Evolutionary conservation across 1,140 invertebrate species (phyloP), one percentile per base, ranked within the genome.

Genomic region (Ostrea denselamellosa): DNA sequence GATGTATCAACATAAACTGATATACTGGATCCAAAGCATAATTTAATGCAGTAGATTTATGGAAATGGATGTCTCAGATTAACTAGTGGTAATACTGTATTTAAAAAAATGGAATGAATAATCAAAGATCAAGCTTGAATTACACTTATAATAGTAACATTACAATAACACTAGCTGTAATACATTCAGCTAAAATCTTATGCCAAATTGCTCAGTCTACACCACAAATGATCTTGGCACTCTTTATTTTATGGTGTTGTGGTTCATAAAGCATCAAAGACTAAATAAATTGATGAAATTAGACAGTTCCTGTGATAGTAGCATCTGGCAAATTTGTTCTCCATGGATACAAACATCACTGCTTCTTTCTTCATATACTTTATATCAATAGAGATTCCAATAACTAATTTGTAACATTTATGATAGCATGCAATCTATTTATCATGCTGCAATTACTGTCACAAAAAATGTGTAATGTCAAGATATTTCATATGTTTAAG

Each of bases 241-340:
- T 25, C 68, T n/a, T 77, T 9, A 77, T 28, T 25, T 10, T 77
- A 77, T 34, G 14, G 68, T 77, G 68, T 25, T 77, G 68, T 77
- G 68, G 68, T 77, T 77, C 68, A 77, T 77, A 28, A 77, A 77
- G 68, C 68, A 77, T 77, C 68, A 77, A 77, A 77, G 68, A 77
- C 22, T 28, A 8, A 28, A 34, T 44, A 34, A 77, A 77, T 34
- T 77, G 14, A 77, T 77, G 68, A 77, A 77, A 77, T 77, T 34
- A 77, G 68, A 77, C 68, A 77, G 68, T 77, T 77, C 68, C 68
- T 22, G 68, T 28, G 22, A 34, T 77, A 4, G 8, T 77, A 25
- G 68, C 68, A 77, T 77, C 68, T 77, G 68, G 68, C 68, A 77
- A 10, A 28, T 77, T 77, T 77, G 68, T 77, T 34, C 25, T 77